These are phyloP conservation scores for Bedellia somnulentella DNA, from an alignment of 2,888 invertebrate species.

Conservation along the genomic window DNA sequence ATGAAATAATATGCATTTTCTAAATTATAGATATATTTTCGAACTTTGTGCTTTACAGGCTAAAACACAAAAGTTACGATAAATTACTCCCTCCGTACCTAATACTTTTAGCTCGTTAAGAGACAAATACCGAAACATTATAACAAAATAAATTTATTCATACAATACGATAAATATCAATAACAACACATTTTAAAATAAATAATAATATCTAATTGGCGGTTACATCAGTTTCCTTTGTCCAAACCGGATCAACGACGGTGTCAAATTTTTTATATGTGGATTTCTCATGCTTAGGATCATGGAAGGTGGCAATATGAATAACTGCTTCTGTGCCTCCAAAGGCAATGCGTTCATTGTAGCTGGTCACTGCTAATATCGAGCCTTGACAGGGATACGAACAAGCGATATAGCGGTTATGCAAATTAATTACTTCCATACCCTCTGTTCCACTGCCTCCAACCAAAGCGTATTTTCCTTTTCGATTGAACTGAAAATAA, in stretches of 20 bases:
- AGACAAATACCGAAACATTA: no score
- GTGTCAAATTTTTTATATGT: conserved; percentile 10
- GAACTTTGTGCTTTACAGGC: no score
- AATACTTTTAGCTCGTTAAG: no score
- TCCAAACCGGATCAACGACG: not conserved
- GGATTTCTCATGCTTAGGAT: conserved; percentile 41
- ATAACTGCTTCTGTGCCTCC: conserved; percentile 39
- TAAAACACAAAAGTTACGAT: no score
- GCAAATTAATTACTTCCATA: conserved; percentile 45
- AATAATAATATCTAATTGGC: no score
- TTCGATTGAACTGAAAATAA: conserved; percentile 36
- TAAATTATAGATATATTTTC: no score
- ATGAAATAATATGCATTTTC: no score
- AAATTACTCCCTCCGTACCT: no score
- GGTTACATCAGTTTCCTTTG: not conserved
- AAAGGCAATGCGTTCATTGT: conserved; percentile 37
- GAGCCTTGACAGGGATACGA: conserved; percentile 37
- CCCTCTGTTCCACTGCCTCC: conserved; percentile 50
- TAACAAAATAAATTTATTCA: no score
- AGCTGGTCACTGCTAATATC: conserved; percentile 31
- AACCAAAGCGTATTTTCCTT: conserved; percentile 46
- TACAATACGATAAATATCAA: no score
- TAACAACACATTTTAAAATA: no score
- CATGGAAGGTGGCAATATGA: conserved; percentile 37
- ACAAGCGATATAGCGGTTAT: conserved; percentile 43